phyloP scores from a whole-genome alignment of 2,797 vertebrate genomes.

The Melanotaenia parkinsoni region DNA sequence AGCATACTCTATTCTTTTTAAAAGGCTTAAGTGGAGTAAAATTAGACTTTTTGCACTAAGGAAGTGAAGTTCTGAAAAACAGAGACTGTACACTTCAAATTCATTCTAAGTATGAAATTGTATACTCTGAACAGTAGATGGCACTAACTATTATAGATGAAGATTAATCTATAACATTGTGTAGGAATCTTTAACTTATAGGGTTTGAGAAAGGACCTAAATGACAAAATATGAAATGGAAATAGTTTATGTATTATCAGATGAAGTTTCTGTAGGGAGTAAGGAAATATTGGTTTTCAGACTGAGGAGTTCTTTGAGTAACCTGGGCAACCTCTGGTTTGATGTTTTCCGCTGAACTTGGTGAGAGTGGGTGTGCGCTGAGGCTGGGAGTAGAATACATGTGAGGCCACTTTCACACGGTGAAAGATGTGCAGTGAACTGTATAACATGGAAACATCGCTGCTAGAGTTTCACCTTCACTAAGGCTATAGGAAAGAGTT shows the following conservation, averaged over 20 bases:
- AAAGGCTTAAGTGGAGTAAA: neutral
- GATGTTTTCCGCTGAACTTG: constrained; percentile 28
- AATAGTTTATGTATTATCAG: neutral
- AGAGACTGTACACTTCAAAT: neutral
- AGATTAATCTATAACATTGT: neutral
- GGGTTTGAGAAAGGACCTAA: neutral
- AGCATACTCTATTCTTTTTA: neutral
- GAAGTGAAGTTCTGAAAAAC: constrained; percentile 1
- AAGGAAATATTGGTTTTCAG: neutral
- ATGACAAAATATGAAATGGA: neutral
- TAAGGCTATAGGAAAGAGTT: constrained; percentile 25
- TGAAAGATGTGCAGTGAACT: constrained; percentile 49
- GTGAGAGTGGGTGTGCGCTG: constrained; percentile 6
- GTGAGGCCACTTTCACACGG: constrained; percentile 50
- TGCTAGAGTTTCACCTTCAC: constrained; percentile 65
- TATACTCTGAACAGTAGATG: neutral
- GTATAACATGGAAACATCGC: constrained; percentile 48
- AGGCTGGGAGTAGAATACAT: constrained; percentile 47
- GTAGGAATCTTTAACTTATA: neutral
- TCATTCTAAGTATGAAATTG: neutral
- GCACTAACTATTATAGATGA: neutral
- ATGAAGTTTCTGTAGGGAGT: neutral
- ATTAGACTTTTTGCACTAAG: neutral
- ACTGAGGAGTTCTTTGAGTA: neutral
- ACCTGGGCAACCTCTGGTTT: constrained; percentile 9